Percentiles rank a stretch among this genome's conserved stretches.
Evolutionary conservation across 2,113 vertebrate species (phyloP).

Genomic region (Ornithorhynchus anatinus): DNA sequence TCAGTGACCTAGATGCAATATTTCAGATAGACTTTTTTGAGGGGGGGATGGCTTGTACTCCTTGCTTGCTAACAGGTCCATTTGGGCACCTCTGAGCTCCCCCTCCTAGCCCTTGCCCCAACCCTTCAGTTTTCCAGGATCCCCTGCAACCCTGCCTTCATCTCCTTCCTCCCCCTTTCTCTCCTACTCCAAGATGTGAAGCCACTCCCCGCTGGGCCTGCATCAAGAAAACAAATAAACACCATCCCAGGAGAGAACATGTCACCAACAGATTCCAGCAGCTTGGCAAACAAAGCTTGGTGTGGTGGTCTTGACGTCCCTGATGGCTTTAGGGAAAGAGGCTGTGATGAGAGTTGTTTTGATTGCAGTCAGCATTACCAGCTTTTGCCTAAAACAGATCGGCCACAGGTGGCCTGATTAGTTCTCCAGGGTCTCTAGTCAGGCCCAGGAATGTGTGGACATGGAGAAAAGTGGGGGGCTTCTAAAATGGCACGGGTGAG

Average conservation of each 20-base stretch:
- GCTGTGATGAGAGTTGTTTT: constrained; percentile 27
- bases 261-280: background rate
- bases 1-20: too few species aligned
- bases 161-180: too few species aligned
- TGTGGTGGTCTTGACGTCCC: background rate
- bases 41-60: too few species aligned
- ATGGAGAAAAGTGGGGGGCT: too few species aligned
- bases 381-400: constrained; percentile 34
- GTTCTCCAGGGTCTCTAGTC: constrained; percentile 59
- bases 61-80: too few species aligned
- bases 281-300: background rate
- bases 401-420: constrained; percentile 42
- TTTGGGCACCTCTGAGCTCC: too few species aligned
- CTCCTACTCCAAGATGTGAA: too few species aligned
- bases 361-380: constrained; percentile 35
- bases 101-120: too few species aligned
- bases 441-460: constrained; percentile 52
- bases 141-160: background rate
- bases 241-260: background rate
- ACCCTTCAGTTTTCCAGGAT: background rate
- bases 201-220: accelerated
- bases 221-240: background rate
- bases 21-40: too few species aligned
- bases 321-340: background rate
- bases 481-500: constrained; percentile 51